Base-by-base conservation (phyloP, 2,113 vertebrate species). In the Neotoma lepida region DNA sequence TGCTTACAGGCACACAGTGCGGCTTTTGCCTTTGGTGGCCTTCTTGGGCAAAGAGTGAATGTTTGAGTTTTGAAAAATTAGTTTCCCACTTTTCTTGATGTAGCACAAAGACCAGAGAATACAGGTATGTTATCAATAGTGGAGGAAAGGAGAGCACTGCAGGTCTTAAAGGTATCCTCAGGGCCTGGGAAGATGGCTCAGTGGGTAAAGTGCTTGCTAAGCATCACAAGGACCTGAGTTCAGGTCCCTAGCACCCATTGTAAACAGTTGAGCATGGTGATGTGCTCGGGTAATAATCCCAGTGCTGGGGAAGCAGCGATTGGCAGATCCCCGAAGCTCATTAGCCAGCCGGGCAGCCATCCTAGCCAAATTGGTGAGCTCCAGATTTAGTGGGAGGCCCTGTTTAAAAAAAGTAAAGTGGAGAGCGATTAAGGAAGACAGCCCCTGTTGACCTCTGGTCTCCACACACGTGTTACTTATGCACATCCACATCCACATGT, bases 1-100 rank as follows among this genome's bases (percentile, higher is more conserved):
- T 12, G 17, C 46, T 1, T 33, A 49, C 18, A 1, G 66, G 51
- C 26, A 6, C 10, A 6, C 3, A 3, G 1, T 6, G 7, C 0
- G 71, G 39, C 2, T 0, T 28, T 46, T 39, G 12, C 49, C 54
- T 82, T 81, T 15, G 6, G 22, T 26, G 54, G 3, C 30, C 33
- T 2, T 14, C 70, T 74, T 68, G n/a, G 41, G 86, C 10, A 2
- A 41, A 63, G 82, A 30, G 1, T 20, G 84, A 68, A 26, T 64
- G 6, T 44, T 66, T 85, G 44, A 0, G 26, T 33, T 86, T 26
- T 10, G 17, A 14, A 85, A 64, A 39, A 28, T 63, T 63, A 7
- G 22, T 44, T 71, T 89, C 80, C 77, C 77, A 63, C 76, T 88
- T 20, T 74, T 89, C 51, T 61, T 73, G 58, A 35, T 17, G 39